Evolutionary conservation across 2,888 invertebrate species (phyloP), one percentile per base, ranked within the genome.

Genomic region (Pseudoips prasinana): DNA sequence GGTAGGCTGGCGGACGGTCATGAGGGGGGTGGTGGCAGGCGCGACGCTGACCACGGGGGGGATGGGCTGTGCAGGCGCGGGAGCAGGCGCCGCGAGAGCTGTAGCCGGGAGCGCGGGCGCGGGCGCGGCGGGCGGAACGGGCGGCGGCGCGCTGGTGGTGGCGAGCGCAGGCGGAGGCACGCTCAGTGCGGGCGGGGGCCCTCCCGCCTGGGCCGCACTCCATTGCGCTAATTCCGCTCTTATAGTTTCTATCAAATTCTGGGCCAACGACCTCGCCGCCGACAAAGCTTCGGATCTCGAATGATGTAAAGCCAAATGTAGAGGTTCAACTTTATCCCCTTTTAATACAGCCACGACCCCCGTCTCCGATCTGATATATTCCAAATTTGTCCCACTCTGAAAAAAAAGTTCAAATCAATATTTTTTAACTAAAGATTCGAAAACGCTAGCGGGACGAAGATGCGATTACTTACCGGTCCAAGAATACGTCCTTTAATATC

Each of bases 171-270:
- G 86, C 1, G 87, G 87, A 0, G 85, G 85, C 2, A 83, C 82
- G 26, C 79, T 82, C 25, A 82, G 53, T n/a, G 83, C 67, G 10
- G 83, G 86, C 20, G 82, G 85, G 3, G 85, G 81, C 1, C 83
- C 86, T 0, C 82, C 85, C 1, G 81, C 81, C 50, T 80, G 81
- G 17, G 83, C 83, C 7, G 79, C 82, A 33, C 75, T 86, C 87
- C 79, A 88, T 75, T 88, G 88, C 22, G 85, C 85, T 54, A 90
- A 67, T 52, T 90, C 90, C 20, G 89, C 89, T 33, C 93, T 91
- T 73, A 95, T 92, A 3, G 95, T 95, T 78, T 95, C 94, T 51
- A 95, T 93, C 27, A 95, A 87, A 76, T 95, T 95, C 61, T 93
- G 92, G 7, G 94, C 93, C 33, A 95, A 75, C 46, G 93, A 92